Evolutionary conservation across 2,888 invertebrate genomes (phyloP), one percentile per base, ranked within the genome.

Genomic region (Plagodis dolabraria): DNA sequence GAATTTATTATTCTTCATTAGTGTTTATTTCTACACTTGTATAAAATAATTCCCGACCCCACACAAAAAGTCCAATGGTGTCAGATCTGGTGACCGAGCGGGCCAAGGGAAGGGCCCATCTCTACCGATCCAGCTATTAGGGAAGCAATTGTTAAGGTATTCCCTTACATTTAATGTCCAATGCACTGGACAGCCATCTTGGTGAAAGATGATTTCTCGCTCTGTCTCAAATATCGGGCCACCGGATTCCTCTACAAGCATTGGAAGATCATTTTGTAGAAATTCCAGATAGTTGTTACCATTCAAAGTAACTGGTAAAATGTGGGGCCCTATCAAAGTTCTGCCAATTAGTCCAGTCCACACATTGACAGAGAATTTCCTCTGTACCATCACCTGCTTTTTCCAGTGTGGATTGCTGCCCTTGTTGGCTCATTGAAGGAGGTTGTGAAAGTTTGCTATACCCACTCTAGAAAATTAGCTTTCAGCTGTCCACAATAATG

Each of bases 171-270:
- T 54, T 47, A 57, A 44, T 5, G 49, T 48, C 49, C 38, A 58
- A 44, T 64, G 58, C n/a, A 55, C 64, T 47, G 60, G 60, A 52
- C 60, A 58, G 9, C 56, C 58, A 45, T 60, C 59, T 56, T 59
- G 53, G 22, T 62, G 59, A 42, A 60, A 60, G n/a, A 46, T 46
- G 5, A 46, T 10, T 34, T 46, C 46, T 33, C 33, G 22, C 44
- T 45, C 22, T 45, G 44, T 22, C 2, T 45, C 44, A 7, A 45
- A 45, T 45, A 45, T 38, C 8, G 38, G 38, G 6, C 4, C 38
- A 7, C 38, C 6, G 6, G 9, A 38, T 38, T 38, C 38, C 38
- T 8, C 6, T 7, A 38, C 7, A 8, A 38, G 38, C 6, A 6
- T 10, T 9, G 38, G 8, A 38, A 38, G 38, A 38, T 38, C 6